Evolutionary conservation across 2,888 invertebrate species (phyloP).

Genomic region (Tanypteryx hageni): DNA sequence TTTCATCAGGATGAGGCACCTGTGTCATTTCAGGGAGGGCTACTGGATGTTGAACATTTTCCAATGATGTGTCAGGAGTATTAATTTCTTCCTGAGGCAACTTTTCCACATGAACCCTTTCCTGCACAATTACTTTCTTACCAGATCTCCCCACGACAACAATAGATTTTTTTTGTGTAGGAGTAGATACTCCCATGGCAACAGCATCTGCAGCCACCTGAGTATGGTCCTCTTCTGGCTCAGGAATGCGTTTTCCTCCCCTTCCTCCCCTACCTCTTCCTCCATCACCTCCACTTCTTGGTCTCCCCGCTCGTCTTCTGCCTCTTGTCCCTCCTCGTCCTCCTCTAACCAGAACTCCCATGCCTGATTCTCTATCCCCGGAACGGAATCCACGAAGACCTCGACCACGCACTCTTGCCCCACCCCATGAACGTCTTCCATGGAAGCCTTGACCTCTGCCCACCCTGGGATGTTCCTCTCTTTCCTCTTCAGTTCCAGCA

Average conservation of each 20-base stretch:
- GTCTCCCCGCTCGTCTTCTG: slow-evolving; percentile 71
- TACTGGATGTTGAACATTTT: neutral
- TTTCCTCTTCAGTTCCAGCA: neutral
- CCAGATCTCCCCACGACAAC: slow-evolving; percentile 14
- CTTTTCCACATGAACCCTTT: slow-evolving; percentile 50
- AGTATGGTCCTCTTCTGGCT: slow-evolving; percentile 71
- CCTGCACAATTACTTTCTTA: slow-evolving; percentile 36
- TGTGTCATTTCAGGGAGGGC: neutral
- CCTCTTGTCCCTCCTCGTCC: slow-evolving; percentile 70
- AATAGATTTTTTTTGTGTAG: slow-evolving; percentile 17
- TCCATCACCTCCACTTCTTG: slow-evolving; percentile 72
- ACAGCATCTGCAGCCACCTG: slow-evolving; percentile 51
- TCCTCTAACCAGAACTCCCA: slow-evolving; percentile 59
- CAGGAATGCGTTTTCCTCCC: slow-evolving; percentile 70
- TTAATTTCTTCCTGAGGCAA: slow-evolving; percentile 43
- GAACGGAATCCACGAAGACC: slow-evolving; percentile 31
- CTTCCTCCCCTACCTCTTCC: slow-evolving; percentile 73
- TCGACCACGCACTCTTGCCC: slow-evolving; percentile 39
- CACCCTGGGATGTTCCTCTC: neutral
- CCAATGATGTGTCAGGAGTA: neutral
- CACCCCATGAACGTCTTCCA: slow-evolving; percentile 51
- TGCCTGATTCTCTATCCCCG: slow-evolving; percentile 24
- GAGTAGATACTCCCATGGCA: slow-evolving; percentile 25
- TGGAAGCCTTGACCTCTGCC: slow-evolving; percentile 8
- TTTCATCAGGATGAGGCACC: slow-evolving; percentile 32